Percentiles rank a stretch among this genome's conserved stretches.
These are phyloP conservation scores for Endotricha flammealis DNA, from an alignment of 2,888 invertebrate species.

Conservation along the genomic window DNA sequence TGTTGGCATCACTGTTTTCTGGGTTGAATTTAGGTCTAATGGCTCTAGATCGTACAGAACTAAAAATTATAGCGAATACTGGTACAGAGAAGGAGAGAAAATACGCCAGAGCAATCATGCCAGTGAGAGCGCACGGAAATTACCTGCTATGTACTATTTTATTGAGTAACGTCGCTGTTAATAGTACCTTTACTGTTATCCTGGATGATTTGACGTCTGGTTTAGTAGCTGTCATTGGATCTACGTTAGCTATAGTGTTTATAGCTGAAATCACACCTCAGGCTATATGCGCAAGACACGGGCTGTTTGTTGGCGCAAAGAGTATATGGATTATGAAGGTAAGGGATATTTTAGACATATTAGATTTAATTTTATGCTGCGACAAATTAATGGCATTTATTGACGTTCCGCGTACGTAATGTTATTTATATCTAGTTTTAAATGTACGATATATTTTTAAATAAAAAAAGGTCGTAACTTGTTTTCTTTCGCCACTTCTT, in stretches of 20 bases:
- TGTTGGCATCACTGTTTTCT: slow-evolving; percentile 96
- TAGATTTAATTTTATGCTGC: too few species aligned
- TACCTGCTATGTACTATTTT: slow-evolving; percentile 92
- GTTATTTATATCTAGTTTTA: too few species aligned
- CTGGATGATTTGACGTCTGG: slow-evolving; percentile 97
- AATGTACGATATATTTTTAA: too few species aligned
- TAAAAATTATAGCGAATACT: slow-evolving; percentile 96
- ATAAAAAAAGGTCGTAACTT: too few species aligned
- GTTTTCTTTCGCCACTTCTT: too few species aligned
- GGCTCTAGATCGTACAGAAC: slow-evolving; percentile 96
- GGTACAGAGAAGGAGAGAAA: slow-evolving; percentile 89
- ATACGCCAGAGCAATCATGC: slow-evolving; percentile 93
- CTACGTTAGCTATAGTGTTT: slow-evolving; percentile 96
- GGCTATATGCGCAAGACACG: slow-evolving; percentile 96
- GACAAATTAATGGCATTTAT: too few species aligned
- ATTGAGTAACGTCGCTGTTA: slow-evolving; percentile 94
- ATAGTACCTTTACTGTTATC: slow-evolving; percentile 96
- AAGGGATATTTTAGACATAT: too few species aligned
- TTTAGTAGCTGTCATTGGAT: slow-evolving; percentile 91
- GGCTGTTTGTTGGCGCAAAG: slow-evolving; percentile 95
- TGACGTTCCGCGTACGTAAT: too few species aligned
- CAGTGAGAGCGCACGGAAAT: slow-evolving; percentile 95
- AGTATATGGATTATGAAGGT: slow-evolving; percentile 95
- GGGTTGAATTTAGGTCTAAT: slow-evolving; percentile 97
- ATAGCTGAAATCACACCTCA: slow-evolving; percentile 99